Base-by-base conservation (phyloP, 2,888 invertebrate genomes). In the Micropterix aruncella region DNA sequence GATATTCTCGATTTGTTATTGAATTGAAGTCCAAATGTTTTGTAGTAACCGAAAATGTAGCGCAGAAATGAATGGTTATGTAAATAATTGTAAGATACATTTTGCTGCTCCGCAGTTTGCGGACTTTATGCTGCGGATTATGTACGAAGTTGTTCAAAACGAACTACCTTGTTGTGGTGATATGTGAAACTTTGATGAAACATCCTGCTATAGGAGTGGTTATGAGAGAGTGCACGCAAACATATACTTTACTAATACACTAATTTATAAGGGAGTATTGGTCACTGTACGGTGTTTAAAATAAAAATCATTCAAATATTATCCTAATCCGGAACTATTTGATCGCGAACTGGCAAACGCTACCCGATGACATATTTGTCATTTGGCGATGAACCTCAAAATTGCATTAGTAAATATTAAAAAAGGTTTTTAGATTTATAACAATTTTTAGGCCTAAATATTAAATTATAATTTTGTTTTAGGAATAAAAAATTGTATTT, bases 131-230 rank as follows among this genome's bases (percentile, higher is more conserved):
- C 12, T 27, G 27, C 27, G 5, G 27, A 19, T 66, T 1, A 59
- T 56, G 3, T 64, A 58, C 43, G 62, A 67, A 1, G 49, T 56
- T 0, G 38, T 67, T 2, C 54, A 55, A 36, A 12, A 60, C 67
- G 62, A 55, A 54, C 1, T 66, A 65, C 43, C 49, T 68, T 51
- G 65, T 66, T 18, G 57, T 57, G 50, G 63, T 62, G 1, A 50
- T 64, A 1, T 5, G 12, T 27, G 27, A 27, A 27, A 27, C 27
- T 5, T 12, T 27, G 27, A 5, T 5, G 12, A 27, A 7, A 12
- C 12, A 27, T 27, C 27, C 27, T 7, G 7, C 27, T 5, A 27
- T 7, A 5, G 27, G 27, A 5, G 7, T 27, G 12, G 12, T 27
- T 27, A 27, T 5, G 7, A 5, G 27, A 27, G 27, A 27, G 27